phyloP scores from a whole-genome alignment of 2,113 vertebrate species.

The Limanda limanda region DNA sequence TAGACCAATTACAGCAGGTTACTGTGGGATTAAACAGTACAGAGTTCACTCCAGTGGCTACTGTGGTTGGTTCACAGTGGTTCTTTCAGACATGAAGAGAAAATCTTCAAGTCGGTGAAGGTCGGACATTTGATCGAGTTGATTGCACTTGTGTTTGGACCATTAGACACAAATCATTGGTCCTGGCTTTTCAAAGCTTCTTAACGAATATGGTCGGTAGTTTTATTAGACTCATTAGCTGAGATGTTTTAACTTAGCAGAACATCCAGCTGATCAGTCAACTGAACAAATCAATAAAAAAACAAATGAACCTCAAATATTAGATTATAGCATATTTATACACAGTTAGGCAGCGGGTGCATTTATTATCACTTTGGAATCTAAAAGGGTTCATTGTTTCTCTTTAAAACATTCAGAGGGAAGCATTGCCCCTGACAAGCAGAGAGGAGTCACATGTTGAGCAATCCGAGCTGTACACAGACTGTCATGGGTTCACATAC shows the following conservation, averaged over 20 bases:
- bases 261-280: not conserved
- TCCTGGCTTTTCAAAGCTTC: not conserved
- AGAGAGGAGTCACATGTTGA: slow-evolving; percentile 50
- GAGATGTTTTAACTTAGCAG: not conserved
- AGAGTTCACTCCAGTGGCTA: slow-evolving; percentile 21
- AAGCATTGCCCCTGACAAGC: slow-evolving; percentile 11
- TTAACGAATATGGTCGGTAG: not conserved
- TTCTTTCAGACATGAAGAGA: slow-evolving; percentile 17
- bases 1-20: slow-evolving; percentile 38
- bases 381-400: slow-evolving; percentile 46
- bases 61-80: slow-evolving; percentile 12
- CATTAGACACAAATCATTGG: not conserved
- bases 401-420: slow-evolving; percentile 23
- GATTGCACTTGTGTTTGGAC: not conserved
- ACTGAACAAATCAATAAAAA: not conserved
- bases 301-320: too few species aligned
- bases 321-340: too few species aligned
- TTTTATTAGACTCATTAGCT: slow-evolving; percentile 9
- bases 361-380: not conserved
- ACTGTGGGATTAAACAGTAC: slow-evolving; percentile 52
- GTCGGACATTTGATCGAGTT: slow-evolving; percentile 1
- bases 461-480: not conserved
- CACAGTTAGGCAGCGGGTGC: not conserved
- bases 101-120: slow-evolving; percentile 18
- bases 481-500: slow-evolving; percentile 45